Percentiles rank a stretch among this genome's conserved stretches.
These are phyloP conservation scores for Lordiphosa fenestrarum DNA, from an alignment of 2,888 invertebrate species.

Conservation along the genomic window DNA sequence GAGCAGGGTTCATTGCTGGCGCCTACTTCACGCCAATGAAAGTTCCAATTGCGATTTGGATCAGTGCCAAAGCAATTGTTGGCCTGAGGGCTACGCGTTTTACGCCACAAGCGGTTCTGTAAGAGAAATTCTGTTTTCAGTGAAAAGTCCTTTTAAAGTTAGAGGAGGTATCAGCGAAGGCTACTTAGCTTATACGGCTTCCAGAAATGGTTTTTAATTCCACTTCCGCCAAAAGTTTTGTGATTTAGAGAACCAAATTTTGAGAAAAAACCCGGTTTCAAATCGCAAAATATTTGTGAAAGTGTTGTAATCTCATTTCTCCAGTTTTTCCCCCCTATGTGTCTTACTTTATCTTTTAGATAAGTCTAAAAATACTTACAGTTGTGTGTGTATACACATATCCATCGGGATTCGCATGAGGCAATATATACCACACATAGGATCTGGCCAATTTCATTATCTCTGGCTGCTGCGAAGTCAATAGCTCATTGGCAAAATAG, in stretches of 20 bases:
- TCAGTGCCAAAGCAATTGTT: constrained; percentile 84
- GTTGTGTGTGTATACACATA: constrained; percentile 83
- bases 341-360: no score
- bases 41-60: constrained; percentile 89
- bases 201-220: no score
- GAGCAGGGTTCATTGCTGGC: constrained; percentile 83
- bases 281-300: no score
- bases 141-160: no score
- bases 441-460: constrained; percentile 81
- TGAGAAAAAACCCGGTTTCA: no score
- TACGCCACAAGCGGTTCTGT: constrained; percentile 84
- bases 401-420: constrained; percentile 90
- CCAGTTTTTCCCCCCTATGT: no score
- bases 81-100: constrained; percentile 83
- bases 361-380: constrained; percentile 30
- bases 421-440: constrained; percentile 88
- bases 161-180: no score
- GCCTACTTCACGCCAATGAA: constrained; percentile 84
- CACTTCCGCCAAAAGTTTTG: no score
- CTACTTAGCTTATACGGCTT: no score
- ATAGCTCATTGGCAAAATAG: constrained; percentile 83
- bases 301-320: no score
- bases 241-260: no score
- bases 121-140: neutral
- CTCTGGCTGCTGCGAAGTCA: constrained; percentile 81